Base-by-base conservation (phyloP, 2,113 vertebrate genomes). In the Colinus virginianus region DNA sequence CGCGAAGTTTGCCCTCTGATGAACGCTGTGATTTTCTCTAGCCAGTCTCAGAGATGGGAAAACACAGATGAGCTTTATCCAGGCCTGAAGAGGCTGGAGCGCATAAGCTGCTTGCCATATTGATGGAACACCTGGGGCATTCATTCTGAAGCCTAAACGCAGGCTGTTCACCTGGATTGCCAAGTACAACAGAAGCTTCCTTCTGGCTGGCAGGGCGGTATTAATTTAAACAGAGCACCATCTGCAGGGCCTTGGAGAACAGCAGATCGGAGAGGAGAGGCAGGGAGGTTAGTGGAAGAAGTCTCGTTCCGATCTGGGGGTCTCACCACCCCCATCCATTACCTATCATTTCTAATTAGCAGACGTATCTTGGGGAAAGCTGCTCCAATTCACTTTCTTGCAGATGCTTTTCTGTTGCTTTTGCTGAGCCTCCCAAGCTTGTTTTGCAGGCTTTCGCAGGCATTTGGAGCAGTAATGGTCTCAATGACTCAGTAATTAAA, bases 161-260 rank as follows among this genome's bases (percentile, higher is more conserved):
- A 97, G 96, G 84, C 96, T 97, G 95, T 97, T 97, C 96, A 97
- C 96, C 97, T 98, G 93, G n/a, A 90, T 22, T 97, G 97, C 97
- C 97, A 98, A 97, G 94, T 74, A 90, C 71, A 98, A 96, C 93
- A 96, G 95, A 97, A 96, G 94, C 95, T 95, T 95, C 88, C 62
- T 90, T 86, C 94, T 95, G 77, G 67, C 87, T 84, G 90, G 76
- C 10, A 8, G 72, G 45, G 48, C 85, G 88, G 67, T 71, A 86
- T 61, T 49, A 30, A 61, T 95, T 89, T 92, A 81, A 91, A 82
- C 71, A 53, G 88, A 93, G 58, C 72, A 94, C 88, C 94, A 90
- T 97, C 95, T 94, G 96, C 84, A 86, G n/a, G 55, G 83, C 78
- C 84, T 96, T 68, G 55, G 82, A 96, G 78, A 84, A 89, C 64